Conservation (phyloP, 2,888 invertebrate species). For the Serripes groenlandicus region DNA sequence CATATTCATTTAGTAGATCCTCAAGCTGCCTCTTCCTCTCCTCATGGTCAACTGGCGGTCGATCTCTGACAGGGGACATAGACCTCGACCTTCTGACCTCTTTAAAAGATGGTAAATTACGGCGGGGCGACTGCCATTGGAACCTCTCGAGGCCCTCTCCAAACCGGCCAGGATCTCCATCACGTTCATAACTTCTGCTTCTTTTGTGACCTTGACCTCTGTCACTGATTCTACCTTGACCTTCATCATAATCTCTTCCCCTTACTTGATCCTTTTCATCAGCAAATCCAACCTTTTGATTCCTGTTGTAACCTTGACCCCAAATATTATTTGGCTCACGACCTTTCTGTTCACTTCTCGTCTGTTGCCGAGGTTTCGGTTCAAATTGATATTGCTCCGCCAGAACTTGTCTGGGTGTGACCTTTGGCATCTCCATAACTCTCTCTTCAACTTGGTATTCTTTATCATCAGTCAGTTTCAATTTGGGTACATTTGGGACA, state of each 20-base stretch:
- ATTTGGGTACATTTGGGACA: neutral
- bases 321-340: no score
- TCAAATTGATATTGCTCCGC: neutral
- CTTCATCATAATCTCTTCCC: conserved; percentile 17
- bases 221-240: conserved; percentile 1
- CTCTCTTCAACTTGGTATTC: conserved; percentile 28
- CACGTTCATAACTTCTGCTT: conserved; percentile 5
- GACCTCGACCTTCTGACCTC: conserved; percentile 65
- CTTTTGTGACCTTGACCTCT: conserved; percentile 9
- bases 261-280: conserved; percentile 12
- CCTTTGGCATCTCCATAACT: conserved; percentile 36
- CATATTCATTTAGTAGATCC: conserved; percentile 16
- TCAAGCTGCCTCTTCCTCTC: conserved; percentile 9
- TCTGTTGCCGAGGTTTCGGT: neutral
- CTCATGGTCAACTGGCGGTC: neutral
- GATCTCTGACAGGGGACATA: conserved; percentile 39
- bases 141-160: conserved; percentile 32
- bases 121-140: conserved; percentile 20
- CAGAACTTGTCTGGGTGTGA: conserved; percentile 33
- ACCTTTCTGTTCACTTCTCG: neutral
- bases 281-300: neutral
- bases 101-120: neutral
- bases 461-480: conserved; percentile 6
- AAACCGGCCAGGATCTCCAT: neutral
- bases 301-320: neutral